Percentiles rank a stretch among this genome's conserved stretches.
Evolutionary conservation across 2,113 vertebrate genomes (phyloP).

Genomic region (Camelus dromedarius): DNA sequence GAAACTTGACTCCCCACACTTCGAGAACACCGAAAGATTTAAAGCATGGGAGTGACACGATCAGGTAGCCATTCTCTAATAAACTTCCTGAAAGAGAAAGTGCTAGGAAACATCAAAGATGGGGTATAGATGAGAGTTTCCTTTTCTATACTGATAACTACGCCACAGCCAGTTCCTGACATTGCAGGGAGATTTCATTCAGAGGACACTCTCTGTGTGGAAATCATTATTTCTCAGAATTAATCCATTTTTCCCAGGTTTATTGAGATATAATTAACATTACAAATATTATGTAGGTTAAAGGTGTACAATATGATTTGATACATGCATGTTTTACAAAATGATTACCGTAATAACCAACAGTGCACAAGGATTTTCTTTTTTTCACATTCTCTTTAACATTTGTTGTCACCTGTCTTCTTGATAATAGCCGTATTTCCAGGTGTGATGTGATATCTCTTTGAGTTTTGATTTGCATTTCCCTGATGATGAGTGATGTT

Average conservation of each 20-base stretch:
- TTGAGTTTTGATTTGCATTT: not conserved
- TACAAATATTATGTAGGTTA: not conserved
- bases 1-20: not conserved
- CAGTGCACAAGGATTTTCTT: no score
- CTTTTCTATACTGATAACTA: not conserved
- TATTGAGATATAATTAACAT: not conserved
- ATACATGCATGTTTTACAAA: not conserved
- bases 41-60: not conserved
- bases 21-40: constrained; percentile 6
- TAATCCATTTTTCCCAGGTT: not conserved
- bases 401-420: not conserved
- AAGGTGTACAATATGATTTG: not conserved
- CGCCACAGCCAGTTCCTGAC: not conserved
- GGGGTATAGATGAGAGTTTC: not conserved
- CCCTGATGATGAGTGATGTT: no score
- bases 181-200: not conserved
- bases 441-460: no score
- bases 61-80: not conserved
- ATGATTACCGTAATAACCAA: not conserved
- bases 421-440: not conserved
- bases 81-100: constrained; percentile 7
- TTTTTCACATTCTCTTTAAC: not conserved
- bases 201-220: not conserved
- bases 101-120: not conserved
- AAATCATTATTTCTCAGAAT: not conserved